Evolutionary conservation across 2,797 vertebrate species (phyloP), one percentile per base, ranked within the genome.

Genomic region (Myotis vivesi): DNA sequence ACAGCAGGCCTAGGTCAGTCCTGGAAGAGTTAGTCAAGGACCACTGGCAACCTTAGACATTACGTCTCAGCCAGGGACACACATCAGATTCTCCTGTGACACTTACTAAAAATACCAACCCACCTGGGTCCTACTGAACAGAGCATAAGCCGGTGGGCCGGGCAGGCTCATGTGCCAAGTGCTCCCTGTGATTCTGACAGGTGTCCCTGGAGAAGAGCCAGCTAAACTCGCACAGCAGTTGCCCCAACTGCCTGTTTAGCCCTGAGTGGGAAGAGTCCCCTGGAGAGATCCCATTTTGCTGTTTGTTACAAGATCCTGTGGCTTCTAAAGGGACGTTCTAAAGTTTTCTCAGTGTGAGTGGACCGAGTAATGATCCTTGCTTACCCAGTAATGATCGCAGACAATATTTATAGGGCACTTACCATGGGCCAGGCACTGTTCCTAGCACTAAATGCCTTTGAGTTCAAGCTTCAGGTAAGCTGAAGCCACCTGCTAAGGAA

Each of bases 191-290:
- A 88, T 87, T 95, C 94, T 95, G 96, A 97, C 97, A 97, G 96
- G 95, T 97, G 96, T 95, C 96, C 95, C 91, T 88, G 87, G 95
- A 96, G 89, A 69, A 87, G 69, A 87, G 91, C 97, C 94, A 88
- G 69, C 38, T 41, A 55, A 87, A 69, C 69, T 38, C 82, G 69
- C 69, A 44, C 82, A 46, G 88, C 83, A 51, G 41, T 88, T 82
- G 53, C 51, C 86, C 69, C 87, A 86, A 25, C 71, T 84, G 93
- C 79, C 87, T 93, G 3, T 68, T 94, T 71, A 77, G n/a, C 73
- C 64, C 55, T 16, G 46, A 88, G 53, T 53, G 57, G 59, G 41
- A 90, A 64, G 55, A 62, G 80, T 76, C 44, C 23, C 73, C 77
- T 86, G 81, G 36, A 80, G 79, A 75, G 69, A 66, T 71, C 93